Percentiles rank a stretch among this genome's conserved stretches.
phyloP scores from a whole-genome alignment of 2,113 vertebrate species.

The Hippoglossus stenolepis region DNA sequence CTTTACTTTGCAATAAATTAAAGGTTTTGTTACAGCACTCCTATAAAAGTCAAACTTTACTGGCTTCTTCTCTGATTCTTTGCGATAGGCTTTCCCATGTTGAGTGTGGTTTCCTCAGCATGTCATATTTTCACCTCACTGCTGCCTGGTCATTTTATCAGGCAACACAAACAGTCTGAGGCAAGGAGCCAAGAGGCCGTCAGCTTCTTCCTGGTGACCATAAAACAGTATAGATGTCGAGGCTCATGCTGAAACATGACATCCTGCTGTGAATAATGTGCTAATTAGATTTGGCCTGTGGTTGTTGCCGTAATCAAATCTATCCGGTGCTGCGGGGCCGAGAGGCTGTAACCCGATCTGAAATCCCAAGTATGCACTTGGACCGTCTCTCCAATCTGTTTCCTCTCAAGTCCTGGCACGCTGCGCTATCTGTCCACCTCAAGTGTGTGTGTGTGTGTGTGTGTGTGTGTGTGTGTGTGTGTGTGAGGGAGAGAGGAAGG shows the following conservation, averaged over 20 bases:
- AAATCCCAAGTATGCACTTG: constrained; percentile 62
- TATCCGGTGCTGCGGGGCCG: constrained; percentile 62
- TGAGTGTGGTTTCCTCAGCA: constrained; percentile 2
- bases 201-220: constrained; percentile 33
- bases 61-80: neutral
- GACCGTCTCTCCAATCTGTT: constrained; percentile 65
- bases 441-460: constrained; percentile 26
- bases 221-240: constrained; percentile 27
- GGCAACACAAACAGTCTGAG: constrained; percentile 17
- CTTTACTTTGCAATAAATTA: constrained; percentile 6
- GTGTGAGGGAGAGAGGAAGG: neutral
- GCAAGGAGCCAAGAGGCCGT: constrained; percentile 5
- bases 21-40: neutral
- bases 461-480: constrained; percentile 28
- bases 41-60: neutral
- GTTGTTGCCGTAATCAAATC: constrained; percentile 73
- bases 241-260: constrained; percentile 58
- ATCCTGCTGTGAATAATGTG: constrained; percentile 74
- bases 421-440: constrained; percentile 28
- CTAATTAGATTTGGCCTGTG: constrained; percentile 74
- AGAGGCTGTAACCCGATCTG: constrained; percentile 65
- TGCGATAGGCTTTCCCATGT: neutral
- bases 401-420: constrained; percentile 62
- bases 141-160: constrained; percentile 17
- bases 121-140: constrained; percentile 1